A percentile compares a stretch with the other conserved stretches of the same genome.
Evolutionary conservation across 30 jellyfish, hydroid and myxozoan species (phyloP).

Genomic region (Chironex yamaguchii): DNA sequence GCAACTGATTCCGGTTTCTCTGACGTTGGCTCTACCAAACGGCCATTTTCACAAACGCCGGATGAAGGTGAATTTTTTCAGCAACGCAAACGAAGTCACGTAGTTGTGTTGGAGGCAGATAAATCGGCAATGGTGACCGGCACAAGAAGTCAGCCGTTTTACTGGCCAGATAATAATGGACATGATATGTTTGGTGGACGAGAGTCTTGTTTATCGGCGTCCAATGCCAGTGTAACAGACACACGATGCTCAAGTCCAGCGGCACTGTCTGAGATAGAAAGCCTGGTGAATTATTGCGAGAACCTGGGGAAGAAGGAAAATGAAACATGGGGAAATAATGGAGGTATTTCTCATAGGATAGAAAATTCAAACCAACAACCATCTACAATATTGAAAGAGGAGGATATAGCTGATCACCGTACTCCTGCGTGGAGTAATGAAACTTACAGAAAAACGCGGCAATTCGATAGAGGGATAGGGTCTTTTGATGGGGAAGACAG

Average conservation of each 20-base stretch:
- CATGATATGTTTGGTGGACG: neutral
- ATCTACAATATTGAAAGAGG: neutral
- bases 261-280: neutral
- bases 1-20: neutral
- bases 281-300: neutral
- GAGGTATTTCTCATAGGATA: no score
- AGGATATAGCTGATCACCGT: neutral
- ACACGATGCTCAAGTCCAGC: neutral
- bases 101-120: neutral
- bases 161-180: neutral
- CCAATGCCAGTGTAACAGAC: neutral
- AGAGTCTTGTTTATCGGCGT: neutral
- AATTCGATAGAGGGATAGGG: neutral
- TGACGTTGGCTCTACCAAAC: neutral
- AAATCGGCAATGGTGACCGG: neutral
- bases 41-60: neutral
- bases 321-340: neutral
- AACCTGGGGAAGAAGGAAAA: neutral
- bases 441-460: neutral
- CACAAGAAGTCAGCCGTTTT: no score
- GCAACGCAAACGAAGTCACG: neutral
- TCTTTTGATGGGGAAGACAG: no score
- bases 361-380: no score
- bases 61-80: neutral
- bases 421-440: neutral